These are phyloP conservation scores for Athripsodes cinereus DNA, from an alignment of 2,888 invertebrate species.

Conservation along the genomic window DNA sequence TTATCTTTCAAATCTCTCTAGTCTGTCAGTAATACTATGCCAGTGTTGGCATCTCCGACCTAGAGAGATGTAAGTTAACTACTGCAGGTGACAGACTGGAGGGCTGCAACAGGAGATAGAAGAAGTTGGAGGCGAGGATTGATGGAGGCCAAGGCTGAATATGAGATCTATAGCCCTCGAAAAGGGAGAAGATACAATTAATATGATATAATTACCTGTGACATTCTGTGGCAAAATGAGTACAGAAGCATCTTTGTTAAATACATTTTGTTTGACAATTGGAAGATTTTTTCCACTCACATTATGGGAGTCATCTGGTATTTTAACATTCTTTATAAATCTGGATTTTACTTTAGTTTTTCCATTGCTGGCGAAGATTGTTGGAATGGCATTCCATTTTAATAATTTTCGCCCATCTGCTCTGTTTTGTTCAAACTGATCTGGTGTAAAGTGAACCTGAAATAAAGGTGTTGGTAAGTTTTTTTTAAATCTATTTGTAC, in stretches of 20 bases:
- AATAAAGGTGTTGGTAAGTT: not conserved
- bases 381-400: slow-evolving; percentile 12
- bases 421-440: slow-evolving; percentile 12
- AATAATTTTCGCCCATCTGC: slow-evolving; percentile 10
- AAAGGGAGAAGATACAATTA: no score
- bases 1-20: no score
- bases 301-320: not conserved
- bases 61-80: no score
- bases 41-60: no score
- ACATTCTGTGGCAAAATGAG: not conserved
- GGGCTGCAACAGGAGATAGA: no score
- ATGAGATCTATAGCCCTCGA: no score
- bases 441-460: slow-evolving; percentile 12
- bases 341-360: not conserved
- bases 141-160: no score
- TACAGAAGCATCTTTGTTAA: not conserved
- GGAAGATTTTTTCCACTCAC: not conserved
- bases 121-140: no score
- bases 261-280: not conserved
- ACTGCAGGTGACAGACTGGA: no score
- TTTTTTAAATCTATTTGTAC: not conserved
- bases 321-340: not conserved
- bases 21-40: no score
- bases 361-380: slow-evolving; percentile 6
- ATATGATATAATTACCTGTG: slow-evolving; percentile 4